Percentiles rank a stretch among this genome's conserved stretches.
These are phyloP conservation scores for Magallana ariakensis DNA, from an alignment of 1,140 invertebrate species.

Conservation along the genomic window DNA sequence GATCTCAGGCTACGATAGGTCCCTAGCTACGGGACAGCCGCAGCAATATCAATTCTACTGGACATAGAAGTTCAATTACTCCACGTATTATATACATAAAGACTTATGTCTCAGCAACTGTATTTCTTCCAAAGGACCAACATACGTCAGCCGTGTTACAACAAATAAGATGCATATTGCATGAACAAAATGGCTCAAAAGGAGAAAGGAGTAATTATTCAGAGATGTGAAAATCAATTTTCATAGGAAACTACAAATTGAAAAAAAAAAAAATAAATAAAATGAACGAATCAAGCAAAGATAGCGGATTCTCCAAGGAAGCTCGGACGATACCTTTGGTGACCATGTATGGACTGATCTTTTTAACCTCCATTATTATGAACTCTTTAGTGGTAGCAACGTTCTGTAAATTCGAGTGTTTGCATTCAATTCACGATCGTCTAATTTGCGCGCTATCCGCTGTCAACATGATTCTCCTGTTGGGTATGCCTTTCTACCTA, in stretches of 20 bases:
- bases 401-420: slow-evolving; percentile 4
- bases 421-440: slow-evolving; percentile 5
- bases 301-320: neutral
- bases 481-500: slow-evolving; percentile 14
- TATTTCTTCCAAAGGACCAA: neutral
- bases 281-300: neutral
- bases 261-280: neutral
- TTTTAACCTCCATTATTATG: neutral
- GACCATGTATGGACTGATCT: neutral
- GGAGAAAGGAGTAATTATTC: neutral
- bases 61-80: neutral
- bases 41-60: neutral
- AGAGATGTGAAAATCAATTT: neutral
- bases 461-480: neutral
- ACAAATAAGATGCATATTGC: neutral
- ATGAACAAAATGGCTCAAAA: neutral
- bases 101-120: neutral
- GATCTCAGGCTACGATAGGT: neutral
- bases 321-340: neutral
- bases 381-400: slow-evolving; percentile 4
- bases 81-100: neutral
- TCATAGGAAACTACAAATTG: neutral
- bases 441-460: slow-evolving; percentile 15
- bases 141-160: neutral
- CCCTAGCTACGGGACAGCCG: neutral